Evolutionary conservation across 2,888 invertebrate species (phyloP), one percentile per base, ranked within the genome.

Genomic region (Macrosoma leucophasiata): DNA sequence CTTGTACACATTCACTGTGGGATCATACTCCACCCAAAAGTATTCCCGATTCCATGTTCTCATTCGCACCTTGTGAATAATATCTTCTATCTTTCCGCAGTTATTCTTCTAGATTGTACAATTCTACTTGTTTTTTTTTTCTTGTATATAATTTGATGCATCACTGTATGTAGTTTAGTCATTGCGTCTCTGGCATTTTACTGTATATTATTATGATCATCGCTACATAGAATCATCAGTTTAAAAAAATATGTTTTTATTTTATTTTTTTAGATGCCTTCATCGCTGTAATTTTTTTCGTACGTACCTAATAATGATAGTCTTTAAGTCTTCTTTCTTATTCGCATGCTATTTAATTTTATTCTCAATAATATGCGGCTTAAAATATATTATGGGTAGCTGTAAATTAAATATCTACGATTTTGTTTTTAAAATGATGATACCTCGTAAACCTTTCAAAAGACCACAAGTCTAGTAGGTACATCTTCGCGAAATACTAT

Each of bases 1-100:
- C 71, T 45, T 61, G 56, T 69, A 66, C 63, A 71, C 69, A 52
- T 45, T 66, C 70, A 68, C 64, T 54, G 54, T 61, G 64, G 59
- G 62, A 62, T 61, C 62, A 59, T 62, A 50, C 52, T 63, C 62
- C 68, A 59, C 59, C 36, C 33, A 33, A 29, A 30, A 32, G 22
- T 29, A 41, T 41, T 44, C 46, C 63, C 51, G 44, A 62, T 55
- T 54, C 70, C 59, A 69, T 67, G 58, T 58, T 60, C 53, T 70
- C 74, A 76, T 75, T 65, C 63, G 82, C 82, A 82, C 82, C 66
- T 71, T 81, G 82, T 84, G 79, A 84, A 82, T 84, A 82, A 82
- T 75, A 65, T n/a, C n/a, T 56, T 63, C 72, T 75, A 52, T 78
- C 69, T 72, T 56, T 71, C 65, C 62, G 62, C 68, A 66, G 59